phyloP scores from a whole-genome alignment of 2,113 vertebrate species.

The Rhinolophus sinicus region DNA sequence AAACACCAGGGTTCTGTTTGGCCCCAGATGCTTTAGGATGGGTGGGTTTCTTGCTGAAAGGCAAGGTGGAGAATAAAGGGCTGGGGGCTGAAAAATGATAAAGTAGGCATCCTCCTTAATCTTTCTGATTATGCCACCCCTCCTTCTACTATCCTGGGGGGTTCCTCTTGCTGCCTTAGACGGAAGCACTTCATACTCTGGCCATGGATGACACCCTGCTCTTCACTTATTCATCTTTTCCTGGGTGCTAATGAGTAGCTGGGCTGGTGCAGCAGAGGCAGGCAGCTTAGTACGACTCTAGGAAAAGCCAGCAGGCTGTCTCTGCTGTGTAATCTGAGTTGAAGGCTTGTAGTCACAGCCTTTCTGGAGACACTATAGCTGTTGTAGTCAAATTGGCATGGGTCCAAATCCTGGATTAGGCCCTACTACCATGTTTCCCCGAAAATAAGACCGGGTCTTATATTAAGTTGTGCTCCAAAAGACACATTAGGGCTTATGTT shows the following conservation, averaged over 20 bases:
- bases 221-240: neutral
- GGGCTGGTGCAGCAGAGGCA: neutral
- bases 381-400: neutral
- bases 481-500: too few relatives aligned
- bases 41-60: neutral
- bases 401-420: constrained; percentile 23
- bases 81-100: neutral
- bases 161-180: neutral
- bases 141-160: neutral
- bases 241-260: neutral
- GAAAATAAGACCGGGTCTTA: too few relatives aligned
- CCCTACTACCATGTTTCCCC: neutral
- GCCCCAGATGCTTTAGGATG: neutral
- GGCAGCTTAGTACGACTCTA: neutral
- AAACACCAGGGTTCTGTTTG: neutral
- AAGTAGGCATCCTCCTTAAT: neutral
- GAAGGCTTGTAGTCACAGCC: neutral
- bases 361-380: constrained; percentile 14
- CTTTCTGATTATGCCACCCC: neutral
- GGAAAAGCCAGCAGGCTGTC: constrained; percentile 17
- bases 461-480: too few relatives aligned
- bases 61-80: neutral
- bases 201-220: neutral
- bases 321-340: neutral
- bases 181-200: neutral